These are phyloP conservation scores for Anisognathus igniventris DNA, from an alignment of 2,797 vertebrate species.

Conservation along the genomic window DNA sequence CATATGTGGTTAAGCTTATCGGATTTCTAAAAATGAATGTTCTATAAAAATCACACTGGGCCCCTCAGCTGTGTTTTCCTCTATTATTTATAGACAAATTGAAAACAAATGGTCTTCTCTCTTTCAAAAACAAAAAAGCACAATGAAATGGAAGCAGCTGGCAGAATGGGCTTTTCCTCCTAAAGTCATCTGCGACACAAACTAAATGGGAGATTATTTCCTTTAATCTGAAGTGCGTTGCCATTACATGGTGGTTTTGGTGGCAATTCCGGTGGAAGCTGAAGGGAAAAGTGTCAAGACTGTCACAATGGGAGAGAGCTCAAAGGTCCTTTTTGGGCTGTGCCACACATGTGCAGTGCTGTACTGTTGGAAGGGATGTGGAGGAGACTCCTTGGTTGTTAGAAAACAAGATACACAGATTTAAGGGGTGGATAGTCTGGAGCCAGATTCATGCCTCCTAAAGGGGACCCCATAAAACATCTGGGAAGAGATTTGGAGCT, in stretches of 20 bases:
- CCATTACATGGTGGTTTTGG: slow-evolving; percentile 74
- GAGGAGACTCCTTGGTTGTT: not conserved
- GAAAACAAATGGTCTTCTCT: slow-evolving; percentile 77
- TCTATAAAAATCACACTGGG: slow-evolving; percentile 75
- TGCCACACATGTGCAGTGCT: too few relatives aligned
- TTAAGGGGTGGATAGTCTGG: not conserved
- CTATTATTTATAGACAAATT: slow-evolving; percentile 87
- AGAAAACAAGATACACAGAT: not conserved
- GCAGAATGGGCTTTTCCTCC: slow-evolving; percentile 77
- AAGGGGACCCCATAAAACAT: not conserved
- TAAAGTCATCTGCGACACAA: slow-evolving; percentile 56
- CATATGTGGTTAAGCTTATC: slow-evolving; percentile 72
- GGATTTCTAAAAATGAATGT: slow-evolving; percentile 71
- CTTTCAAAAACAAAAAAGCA: slow-evolving; percentile 59
- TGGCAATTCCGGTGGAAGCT: not conserved
- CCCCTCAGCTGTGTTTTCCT: slow-evolving; percentile 79
- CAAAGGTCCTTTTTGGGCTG: not conserved
- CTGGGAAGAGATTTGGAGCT: not conserved
- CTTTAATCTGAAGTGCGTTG: slow-evolving; percentile 73
- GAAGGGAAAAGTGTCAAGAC: slow-evolving; percentile 13
- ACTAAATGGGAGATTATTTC: slow-evolving; percentile 56
- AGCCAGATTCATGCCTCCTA: not conserved
- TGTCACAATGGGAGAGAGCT: not conserved
- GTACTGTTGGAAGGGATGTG: not conserved
- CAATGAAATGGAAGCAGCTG: slow-evolving; percentile 83